Conservation (phyloP, 2,888 invertebrate genomes). For the Gandaritis pyraliata region DNA sequence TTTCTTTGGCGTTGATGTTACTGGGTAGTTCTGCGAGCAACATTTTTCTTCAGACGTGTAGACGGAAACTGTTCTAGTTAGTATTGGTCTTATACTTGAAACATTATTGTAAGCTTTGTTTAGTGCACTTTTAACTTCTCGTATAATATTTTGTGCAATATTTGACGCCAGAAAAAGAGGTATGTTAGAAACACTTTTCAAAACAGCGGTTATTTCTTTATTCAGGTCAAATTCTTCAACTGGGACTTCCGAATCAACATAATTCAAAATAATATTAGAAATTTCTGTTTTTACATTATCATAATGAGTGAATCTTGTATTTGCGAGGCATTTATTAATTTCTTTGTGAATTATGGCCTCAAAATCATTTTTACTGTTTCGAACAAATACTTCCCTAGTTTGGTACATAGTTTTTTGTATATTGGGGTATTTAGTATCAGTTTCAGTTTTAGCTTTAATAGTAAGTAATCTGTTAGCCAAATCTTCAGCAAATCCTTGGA, state of each 20-base stretch:
- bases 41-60: constrained; percentile 45
- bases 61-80: constrained; percentile 43
- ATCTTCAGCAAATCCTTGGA: constrained; percentile 30
- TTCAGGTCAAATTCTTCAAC: constrained; percentile 23
- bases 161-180: constrained; percentile 36
- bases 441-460: constrained; percentile 20
- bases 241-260: constrained; percentile 16
- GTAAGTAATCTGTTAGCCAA: constrained; percentile 28
- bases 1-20: constrained; percentile 55
- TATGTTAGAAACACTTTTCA: constrained; percentile 32
- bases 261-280: constrained; percentile 19
- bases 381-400: neutral
- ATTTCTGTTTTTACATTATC: constrained; percentile 25
- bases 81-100: constrained; percentile 11
- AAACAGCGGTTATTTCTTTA: constrained; percentile 34
- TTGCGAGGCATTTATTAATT: constrained; percentile 29
- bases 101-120: constrained; percentile 4
- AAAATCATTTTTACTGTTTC: constrained; percentile 2
- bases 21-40: constrained; percentile 30
- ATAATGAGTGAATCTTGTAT: constrained; percentile 13
- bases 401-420: constrained; percentile 10
- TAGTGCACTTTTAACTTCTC: constrained; percentile 19
- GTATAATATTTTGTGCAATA: constrained; percentile 31
- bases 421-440: neutral
- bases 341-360: constrained; percentile 14